phyloP scores from a whole-genome alignment of 2,888 invertebrate species.

The Drosophila buzzatii region DNA sequence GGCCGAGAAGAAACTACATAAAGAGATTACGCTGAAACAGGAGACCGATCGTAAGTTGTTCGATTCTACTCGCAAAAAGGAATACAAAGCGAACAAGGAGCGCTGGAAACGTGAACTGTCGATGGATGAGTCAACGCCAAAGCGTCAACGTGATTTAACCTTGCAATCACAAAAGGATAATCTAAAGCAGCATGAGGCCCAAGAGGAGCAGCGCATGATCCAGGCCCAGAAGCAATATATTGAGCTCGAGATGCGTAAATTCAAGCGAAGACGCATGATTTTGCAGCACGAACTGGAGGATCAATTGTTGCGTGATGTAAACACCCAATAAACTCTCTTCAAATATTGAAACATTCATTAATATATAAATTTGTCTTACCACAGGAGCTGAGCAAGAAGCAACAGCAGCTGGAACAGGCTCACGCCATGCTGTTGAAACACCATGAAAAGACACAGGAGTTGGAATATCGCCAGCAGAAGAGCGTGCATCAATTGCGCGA shows the following conservation, averaged over 20 bases:
- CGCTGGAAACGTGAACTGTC: conserved; percentile 97
- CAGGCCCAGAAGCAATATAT: conserved; percentile 95
- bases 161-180: conserved; percentile 96
- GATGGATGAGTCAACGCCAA: conserved; percentile 96
- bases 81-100: conserved; percentile 98
- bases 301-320: conserved; percentile 94
- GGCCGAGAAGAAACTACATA: conserved; percentile 96
- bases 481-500: conserved; percentile 96
- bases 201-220: conserved; percentile 94
- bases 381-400: conserved; percentile 97
- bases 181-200: conserved; percentile 95
- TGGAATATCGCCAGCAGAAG: conserved; percentile 97
- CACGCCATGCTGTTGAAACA: conserved; percentile 97
- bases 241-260: conserved; percentile 96
- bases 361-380: not conserved
- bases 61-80: conserved; percentile 96
- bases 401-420: conserved; percentile 97
- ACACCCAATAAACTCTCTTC: not conserved
- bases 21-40: conserved; percentile 95
- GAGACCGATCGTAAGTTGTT: conserved; percentile 97
- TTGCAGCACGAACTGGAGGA: conserved; percentile 95
- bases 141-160: conserved; percentile 95
- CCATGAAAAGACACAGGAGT: conserved; percentile 98
- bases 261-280: conserved; percentile 95
- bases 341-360: too few species aligned